These are phyloP conservation scores for Hyposmocoma kahamanoa DNA, from an alignment of 1,140 invertebrate genomes.

Conservation along the genomic window DNA sequence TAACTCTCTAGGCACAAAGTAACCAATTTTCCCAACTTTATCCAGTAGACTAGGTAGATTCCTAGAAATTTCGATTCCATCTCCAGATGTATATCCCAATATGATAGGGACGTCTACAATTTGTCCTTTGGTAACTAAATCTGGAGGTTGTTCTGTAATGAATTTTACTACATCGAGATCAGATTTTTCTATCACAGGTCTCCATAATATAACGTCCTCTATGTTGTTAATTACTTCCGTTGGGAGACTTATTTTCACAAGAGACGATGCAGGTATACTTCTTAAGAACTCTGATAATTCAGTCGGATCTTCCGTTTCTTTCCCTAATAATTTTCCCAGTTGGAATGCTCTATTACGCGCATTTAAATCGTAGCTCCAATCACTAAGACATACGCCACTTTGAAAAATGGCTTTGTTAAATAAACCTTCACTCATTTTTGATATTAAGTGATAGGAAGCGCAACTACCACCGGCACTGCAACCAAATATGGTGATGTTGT, in stretches of 20 bases:
- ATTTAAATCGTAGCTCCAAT: constrained; percentile 53
- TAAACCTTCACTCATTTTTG: constrained; percentile 71
- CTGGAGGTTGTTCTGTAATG: constrained; percentile 33
- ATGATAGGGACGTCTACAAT: constrained; percentile 48
- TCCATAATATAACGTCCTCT: constrained; percentile 40
- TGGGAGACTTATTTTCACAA: constrained; percentile 49
- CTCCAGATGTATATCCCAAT: constrained; percentile 50
- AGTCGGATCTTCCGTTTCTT: constrained; percentile 39
- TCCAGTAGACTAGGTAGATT: constrained; percentile 24
- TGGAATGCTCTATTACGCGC: constrained; percentile 46
- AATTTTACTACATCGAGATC: constrained; percentile 40
- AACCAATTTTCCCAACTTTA: constrained; percentile 21
- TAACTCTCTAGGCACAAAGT: constrained; percentile 52
- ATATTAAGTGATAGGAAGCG: constrained; percentile 78
- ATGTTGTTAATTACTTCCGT: constrained; percentile 23
- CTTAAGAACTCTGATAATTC: constrained; percentile 50
- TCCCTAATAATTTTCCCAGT: constrained; percentile 46
- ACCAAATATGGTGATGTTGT: constrained; percentile 79
- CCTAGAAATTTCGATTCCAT: constrained; percentile 56
- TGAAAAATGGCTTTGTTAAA: constrained; percentile 69
- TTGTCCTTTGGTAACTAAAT: constrained; percentile 33
- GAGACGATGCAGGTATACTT: constrained; percentile 32
- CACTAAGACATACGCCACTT: constrained; percentile 64
- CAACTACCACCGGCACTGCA: constrained; percentile 80
- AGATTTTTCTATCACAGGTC: constrained; percentile 54